phyloP scores from a whole-genome alignment of 2,113 vertebrate species.

The Microtus richardsoni region DNA sequence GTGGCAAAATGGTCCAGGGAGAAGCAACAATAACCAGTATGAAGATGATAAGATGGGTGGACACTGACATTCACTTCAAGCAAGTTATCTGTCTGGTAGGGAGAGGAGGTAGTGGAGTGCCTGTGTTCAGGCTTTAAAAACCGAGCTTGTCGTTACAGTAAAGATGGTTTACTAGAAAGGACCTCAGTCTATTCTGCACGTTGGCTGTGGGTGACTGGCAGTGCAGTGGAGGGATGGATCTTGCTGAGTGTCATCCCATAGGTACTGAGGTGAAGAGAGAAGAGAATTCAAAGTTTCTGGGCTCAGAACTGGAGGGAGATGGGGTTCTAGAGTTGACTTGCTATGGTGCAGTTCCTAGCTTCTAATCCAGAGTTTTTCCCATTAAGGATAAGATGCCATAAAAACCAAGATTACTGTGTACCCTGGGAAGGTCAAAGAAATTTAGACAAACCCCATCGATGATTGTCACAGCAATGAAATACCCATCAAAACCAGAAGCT shows the following conservation, averaged over 20 bases:
- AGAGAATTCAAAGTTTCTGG: not conserved
- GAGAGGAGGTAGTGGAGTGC: not conserved
- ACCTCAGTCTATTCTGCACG: not conserved
- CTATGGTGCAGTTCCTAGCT: not conserved
- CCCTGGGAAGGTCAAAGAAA: not conserved
- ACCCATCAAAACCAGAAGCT: not conserved
- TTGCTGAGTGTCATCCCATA: not conserved
- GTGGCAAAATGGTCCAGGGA: not conserved
- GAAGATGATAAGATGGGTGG: not conserved
- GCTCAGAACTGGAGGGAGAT: not conserved
- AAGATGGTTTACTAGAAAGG: not conserved
- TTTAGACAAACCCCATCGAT: not conserved
- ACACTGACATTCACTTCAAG: not conserved
- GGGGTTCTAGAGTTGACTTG: not conserved
- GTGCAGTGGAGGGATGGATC: not conserved
- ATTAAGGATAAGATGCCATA: not conserved
- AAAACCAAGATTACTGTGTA: not conserved
- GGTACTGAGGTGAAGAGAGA: not conserved
- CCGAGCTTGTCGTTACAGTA: not conserved
- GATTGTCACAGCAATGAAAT: not conserved
- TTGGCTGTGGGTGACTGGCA: fast-evolving
- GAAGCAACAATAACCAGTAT: not conserved
- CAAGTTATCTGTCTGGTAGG: too few species aligned
- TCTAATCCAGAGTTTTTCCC: not conserved
- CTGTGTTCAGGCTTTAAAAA: not conserved